phyloP scores from a whole-genome alignment of 2,797 vertebrate species.

The Myioborus miniatus region DNA sequence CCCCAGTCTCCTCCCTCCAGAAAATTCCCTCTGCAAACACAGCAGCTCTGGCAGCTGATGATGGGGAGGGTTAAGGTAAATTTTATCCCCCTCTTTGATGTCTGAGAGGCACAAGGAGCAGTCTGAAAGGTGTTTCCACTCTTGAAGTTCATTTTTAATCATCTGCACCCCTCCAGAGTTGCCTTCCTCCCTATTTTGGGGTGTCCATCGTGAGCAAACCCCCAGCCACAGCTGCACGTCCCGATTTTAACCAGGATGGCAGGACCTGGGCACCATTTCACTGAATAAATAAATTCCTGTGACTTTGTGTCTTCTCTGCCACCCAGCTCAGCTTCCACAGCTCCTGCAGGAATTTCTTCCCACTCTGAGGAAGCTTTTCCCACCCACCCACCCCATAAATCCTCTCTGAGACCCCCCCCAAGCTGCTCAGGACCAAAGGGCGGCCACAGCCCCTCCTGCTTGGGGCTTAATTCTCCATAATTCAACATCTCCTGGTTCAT shows the following conservation, averaged over 20 bases:
- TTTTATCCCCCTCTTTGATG: too few relatives aligned
- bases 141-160: neutral
- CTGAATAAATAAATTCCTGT: neutral
- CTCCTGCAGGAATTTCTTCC: neutral
- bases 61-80: neutral
- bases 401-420: neutral
- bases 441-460: neutral
- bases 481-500: accelerated
- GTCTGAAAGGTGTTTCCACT: neutral
- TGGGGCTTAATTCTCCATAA: neutral
- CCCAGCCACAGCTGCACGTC: neutral
- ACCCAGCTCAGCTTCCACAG: accelerated
- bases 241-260: neutral
- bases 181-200: neutral
- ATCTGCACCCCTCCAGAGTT: neutral
- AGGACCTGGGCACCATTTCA: neutral
- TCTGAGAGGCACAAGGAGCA: neutral
- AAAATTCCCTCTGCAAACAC: neutral
- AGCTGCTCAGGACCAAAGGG: neutral
- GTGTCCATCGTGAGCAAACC: neutral
- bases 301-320: neutral
- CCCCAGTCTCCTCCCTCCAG: neutral
- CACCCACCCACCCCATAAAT: too few relatives aligned
- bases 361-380: neutral
- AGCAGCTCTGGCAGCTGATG: neutral